Conservation (phyloP, 1,140 invertebrate genomes). For the Calosoma granatense region DNA sequence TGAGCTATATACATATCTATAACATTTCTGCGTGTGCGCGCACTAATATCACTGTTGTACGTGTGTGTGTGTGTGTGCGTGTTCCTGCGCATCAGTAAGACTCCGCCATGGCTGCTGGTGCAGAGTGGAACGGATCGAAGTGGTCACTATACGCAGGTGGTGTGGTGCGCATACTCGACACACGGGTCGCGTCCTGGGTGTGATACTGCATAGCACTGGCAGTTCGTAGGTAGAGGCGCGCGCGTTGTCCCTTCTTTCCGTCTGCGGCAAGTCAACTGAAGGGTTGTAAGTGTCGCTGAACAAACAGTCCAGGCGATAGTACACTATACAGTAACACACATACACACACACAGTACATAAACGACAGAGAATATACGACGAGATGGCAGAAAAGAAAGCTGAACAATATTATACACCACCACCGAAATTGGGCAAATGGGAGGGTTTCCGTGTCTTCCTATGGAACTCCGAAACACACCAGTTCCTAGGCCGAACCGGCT, state of each 20-base stretch:
- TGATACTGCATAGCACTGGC: neutral
- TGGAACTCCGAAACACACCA: conserved; percentile 83
- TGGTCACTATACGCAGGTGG: too few relatives aligned
- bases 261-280: neutral
- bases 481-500: conserved; percentile 75
- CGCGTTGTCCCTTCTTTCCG: neutral
- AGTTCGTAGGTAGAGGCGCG: neutral
- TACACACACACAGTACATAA: neutral
- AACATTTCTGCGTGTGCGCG: too few relatives aligned
- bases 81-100: neutral
- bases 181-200: neutral
- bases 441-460: conserved; percentile 70
- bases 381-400: conserved; percentile 66
- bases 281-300: neutral
- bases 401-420: conserved; percentile 69
- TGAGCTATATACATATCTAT: too few relatives aligned
- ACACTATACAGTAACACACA: neutral
- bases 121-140: neutral
- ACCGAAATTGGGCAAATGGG: conserved; percentile 73
- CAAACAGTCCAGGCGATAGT: neutral
- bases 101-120: neutral
- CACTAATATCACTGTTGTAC: too few relatives aligned
- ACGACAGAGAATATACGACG: too few relatives aligned
- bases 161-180: neutral
- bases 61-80: neutral